Evolutionary conservation across 2,113 vertebrate genomes (phyloP).

Genomic region (Psittacula cyanocephala): DNA sequence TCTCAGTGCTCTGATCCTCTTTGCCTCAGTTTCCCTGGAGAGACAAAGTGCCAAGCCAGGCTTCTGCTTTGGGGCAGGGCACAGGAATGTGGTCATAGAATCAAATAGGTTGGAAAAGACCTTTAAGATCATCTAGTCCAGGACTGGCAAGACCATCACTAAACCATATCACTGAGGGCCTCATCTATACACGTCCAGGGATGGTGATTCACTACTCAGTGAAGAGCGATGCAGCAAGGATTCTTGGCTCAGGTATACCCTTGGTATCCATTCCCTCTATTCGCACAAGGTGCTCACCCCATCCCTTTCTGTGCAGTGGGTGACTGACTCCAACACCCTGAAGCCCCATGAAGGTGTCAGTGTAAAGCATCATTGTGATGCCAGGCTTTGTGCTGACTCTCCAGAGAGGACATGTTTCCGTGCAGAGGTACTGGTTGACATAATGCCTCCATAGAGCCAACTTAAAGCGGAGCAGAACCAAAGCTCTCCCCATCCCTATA

Average conservation of each 20-base stretch:
- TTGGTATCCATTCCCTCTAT: accelerated
- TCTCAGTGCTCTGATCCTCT: background rate
- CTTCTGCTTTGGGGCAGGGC: background rate
- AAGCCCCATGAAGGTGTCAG: background rate
- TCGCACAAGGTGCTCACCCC: background rate
- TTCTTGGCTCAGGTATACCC: background rate
- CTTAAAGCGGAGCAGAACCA: background rate
- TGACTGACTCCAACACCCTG: accelerated
- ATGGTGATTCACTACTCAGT: background rate
- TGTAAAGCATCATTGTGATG: background rate
- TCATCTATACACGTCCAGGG: background rate
- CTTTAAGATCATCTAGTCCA: background rate
- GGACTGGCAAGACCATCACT: background rate
- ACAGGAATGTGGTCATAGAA: background rate
- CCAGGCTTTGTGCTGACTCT: background rate
- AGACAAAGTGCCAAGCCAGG: background rate
- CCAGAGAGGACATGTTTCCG: background rate
- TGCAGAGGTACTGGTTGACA: background rate
- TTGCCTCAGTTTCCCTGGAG: background rate
- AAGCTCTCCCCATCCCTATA: accelerated
- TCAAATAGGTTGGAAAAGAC: background rate
- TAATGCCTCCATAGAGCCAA: background rate
- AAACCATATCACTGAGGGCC: background rate
- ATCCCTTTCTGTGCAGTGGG: background rate
- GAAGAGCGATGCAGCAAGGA: background rate